These are phyloP conservation scores for Brachionus asplanchnoidis DNA, from an alignment of 1,140 invertebrate species.

Conservation along the genomic window DNA sequence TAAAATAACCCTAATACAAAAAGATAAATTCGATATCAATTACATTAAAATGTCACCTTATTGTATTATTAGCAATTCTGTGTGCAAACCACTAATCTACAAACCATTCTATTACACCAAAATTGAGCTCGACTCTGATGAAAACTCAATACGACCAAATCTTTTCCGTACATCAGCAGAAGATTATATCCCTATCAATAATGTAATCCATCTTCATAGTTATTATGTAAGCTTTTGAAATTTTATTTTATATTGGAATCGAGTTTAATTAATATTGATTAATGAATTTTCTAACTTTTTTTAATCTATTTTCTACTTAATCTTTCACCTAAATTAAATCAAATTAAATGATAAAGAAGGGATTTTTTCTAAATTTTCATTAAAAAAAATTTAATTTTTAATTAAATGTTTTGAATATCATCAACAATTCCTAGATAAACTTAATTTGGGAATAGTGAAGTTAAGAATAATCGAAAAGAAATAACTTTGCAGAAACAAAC, in stretches of 20 bases:
- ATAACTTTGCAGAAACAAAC: no score
- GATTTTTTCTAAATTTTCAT: no score
- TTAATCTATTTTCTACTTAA: no score
- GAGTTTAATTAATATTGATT: not conserved
- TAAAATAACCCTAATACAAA: slow-evolving; percentile 11
- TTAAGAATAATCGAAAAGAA: no score
- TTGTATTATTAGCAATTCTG: not conserved
- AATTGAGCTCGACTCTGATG: slow-evolving; percentile 15
- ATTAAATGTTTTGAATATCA: no score
- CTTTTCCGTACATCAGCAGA: not conserved
- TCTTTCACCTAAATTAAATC: no score
- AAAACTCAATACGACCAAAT: not conserved
- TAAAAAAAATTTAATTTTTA: no score
- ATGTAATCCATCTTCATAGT: not conserved
- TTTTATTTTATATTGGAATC: not conserved
- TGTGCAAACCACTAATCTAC: not conserved
- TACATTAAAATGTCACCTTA: slow-evolving; percentile 31
- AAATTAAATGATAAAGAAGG: no score
- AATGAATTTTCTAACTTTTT: no score
- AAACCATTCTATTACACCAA: not conserved
- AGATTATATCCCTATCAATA: slow-evolving; percentile 7
- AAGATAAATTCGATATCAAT: slow-evolving; percentile 13
- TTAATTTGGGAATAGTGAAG: no score
- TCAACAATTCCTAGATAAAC: no score
- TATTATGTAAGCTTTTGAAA: not conserved